These are phyloP conservation scores for Dexiosoma caninum DNA, from an alignment of 2,888 invertebrate species.

Conservation along the genomic window DNA sequence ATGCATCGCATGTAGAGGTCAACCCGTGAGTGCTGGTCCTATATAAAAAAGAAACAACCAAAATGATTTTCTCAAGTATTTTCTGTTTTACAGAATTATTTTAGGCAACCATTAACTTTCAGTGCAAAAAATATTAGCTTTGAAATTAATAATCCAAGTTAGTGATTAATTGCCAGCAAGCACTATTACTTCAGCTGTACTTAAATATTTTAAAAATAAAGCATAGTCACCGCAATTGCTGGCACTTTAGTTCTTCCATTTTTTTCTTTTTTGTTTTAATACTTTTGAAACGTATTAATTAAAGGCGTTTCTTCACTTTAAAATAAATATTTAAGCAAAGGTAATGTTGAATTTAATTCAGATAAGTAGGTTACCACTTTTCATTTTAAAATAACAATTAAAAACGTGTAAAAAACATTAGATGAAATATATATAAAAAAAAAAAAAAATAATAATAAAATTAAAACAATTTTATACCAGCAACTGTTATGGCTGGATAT, in stretches of 20 bases:
- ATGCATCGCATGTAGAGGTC: no score
- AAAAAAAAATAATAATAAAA: not conserved
- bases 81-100: no score
- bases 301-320: conserved; percentile 38
- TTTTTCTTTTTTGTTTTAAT: not conserved
- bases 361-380: conserved; percentile 13
- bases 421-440: no score
- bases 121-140: no score
- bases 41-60: no score
- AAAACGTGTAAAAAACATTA: not conserved
- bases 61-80: no score
- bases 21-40: no score
- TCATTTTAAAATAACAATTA: conserved; percentile 11
- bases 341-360: not conserved
- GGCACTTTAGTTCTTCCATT: not conserved
- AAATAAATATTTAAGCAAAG: not conserved
- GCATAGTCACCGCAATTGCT: not conserved
- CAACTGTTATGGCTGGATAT: not conserved
- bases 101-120: no score
- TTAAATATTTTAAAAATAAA: not conserved
- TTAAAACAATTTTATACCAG: not conserved
- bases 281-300: conserved; percentile 42
- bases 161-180: no score
- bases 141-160: no score
- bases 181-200: not conserved